Base-by-base conservation (phyloP, 2,888 invertebrate genomes). In the Pheosia gnoma region DNA sequence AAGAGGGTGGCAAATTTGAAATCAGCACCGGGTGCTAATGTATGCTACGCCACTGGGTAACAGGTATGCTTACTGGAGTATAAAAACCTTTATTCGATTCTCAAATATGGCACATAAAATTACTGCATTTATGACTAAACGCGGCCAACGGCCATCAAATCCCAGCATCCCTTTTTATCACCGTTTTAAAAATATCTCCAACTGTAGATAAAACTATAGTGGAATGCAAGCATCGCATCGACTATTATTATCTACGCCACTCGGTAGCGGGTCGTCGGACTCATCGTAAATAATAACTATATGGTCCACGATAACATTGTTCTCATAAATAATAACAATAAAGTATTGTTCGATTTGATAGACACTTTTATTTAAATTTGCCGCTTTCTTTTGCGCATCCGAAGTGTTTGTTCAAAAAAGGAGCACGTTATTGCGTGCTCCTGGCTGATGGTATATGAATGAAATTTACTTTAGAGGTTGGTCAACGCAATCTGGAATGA, bases 101-200 rank as follows among this genome's bases (percentile, higher is more conserved):
- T 25, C 2, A 2, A 43, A 8, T n/a, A 47, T 47, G 47, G 41
- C 1, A n/a, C 47, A 47, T 47, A 47, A 47, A 47, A 47, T 47
- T 8, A 47, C 47, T 47, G 47, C 11, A 47, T 47, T 47, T 52
- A n/a, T 25, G 3, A 3, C 37, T 9, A 25, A 52, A 8, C 13
- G 10, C 9, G 11, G 7, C 10, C 8, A 8, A 6, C 52, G 39
- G 54, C 54, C 37, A 38, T 54, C 39, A 54, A 38, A 38, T 6
- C 5, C 8, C 37, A 52, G 52, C 39, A 38, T 25, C 54, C 47
- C 51, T 37, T 56, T 56, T 56, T 56, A 56, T 56, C 56, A 9
- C 41, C 41, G 37, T 56, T 54, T 49, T 56, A 56, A 56, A 56
- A 56, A 56, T 56, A 56, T 41, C 56, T 25, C 9, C 5, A 56